Evolutionary conservation across 2,113 vertebrate species (phyloP).

Genomic region (Dolichallabes microphthalmus): DNA sequence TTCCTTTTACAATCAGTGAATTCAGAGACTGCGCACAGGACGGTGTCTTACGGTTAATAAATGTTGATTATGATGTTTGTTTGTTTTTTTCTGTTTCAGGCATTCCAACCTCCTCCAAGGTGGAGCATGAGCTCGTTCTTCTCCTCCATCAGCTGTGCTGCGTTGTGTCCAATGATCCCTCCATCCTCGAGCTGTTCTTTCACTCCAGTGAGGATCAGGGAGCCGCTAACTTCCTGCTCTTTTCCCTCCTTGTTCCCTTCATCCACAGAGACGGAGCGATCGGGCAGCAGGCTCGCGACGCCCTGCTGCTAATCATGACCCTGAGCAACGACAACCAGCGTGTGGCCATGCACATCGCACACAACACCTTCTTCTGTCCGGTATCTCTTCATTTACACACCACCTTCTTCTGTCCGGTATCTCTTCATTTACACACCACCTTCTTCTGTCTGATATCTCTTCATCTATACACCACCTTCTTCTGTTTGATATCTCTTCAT

Average conservation of each 20-base stretch:
- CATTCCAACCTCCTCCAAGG: slow-evolving; percentile 56
- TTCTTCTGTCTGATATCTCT: background rate
- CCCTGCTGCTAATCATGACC: slow-evolving; percentile 93
- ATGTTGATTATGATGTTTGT: background rate
- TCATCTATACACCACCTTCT: slow-evolving; percentile 82
- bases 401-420: slow-evolving; percentile 96
- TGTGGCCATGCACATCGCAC: slow-evolving; percentile 87
- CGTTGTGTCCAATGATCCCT: slow-evolving; percentile 91
- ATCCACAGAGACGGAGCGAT: slow-evolving; percentile 91
- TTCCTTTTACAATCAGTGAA: background rate
- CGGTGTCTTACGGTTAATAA: background rate
- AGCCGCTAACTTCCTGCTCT: slow-evolving; percentile 96
- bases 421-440: slow-evolving; percentile 40
- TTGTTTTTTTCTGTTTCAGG: slow-evolving; percentile 46
- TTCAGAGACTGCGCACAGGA: background rate
- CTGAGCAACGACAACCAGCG: slow-evolving; percentile 89
- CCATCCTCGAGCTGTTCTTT: slow-evolving; percentile 93
- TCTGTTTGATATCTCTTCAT: slow-evolving; percentile 84
- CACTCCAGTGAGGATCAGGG: slow-evolving; percentile 98
- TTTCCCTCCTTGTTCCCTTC: slow-evolving; percentile 95
- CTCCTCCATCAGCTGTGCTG: slow-evolving; percentile 92
- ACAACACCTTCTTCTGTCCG: slow-evolving; percentile 96
- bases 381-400: slow-evolving; percentile 68
- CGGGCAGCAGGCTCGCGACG: slow-evolving; percentile 94
- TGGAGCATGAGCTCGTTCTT: slow-evolving; percentile 87